phyloP scores from a whole-genome alignment of 2,888 invertebrate species.

The Tipula vernalis region DNA sequence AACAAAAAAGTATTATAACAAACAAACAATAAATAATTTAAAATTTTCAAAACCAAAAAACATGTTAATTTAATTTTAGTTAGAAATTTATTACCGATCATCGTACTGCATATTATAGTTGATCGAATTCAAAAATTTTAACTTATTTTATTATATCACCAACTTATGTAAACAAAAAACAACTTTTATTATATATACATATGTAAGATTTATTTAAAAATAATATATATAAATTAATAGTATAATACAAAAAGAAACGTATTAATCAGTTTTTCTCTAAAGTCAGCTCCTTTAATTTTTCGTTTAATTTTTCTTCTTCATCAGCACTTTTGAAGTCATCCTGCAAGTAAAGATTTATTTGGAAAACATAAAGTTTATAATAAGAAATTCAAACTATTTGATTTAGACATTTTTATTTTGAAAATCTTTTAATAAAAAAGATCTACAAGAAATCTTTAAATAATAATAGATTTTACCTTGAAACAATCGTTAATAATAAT shows the following conservation, averaged over 20 bases:
- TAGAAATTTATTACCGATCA: neutral
- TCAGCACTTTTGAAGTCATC: constrained; percentile 47
- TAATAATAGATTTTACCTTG: no score
- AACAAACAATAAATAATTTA: neutral
- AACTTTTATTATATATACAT: neutral
- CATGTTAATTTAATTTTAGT: neutral
- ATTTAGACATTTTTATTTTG: no score
- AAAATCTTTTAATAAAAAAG: no score
- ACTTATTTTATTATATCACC: neutral
- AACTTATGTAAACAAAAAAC: neutral
- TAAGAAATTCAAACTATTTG: no score
- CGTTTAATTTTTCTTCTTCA: constrained; percentile 43
- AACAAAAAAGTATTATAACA: neutral
- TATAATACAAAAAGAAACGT: neutral
- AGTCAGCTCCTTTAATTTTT: constrained; percentile 41
- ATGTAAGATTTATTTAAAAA: neutral
- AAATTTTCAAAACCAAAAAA: neutral
- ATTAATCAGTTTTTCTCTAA: constrained; percentile 32
- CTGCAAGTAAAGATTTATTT: constrained; percentile 25
- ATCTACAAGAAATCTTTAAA: no score
- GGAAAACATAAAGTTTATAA: neutral
- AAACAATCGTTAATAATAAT: no score
- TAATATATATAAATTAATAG: neutral
- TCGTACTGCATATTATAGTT: neutral
- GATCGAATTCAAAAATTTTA: neutral